These are phyloP conservation scores for Eucera pruinosa DNA, from an alignment of 2,888 invertebrate species.

Conservation along the genomic window DNA sequence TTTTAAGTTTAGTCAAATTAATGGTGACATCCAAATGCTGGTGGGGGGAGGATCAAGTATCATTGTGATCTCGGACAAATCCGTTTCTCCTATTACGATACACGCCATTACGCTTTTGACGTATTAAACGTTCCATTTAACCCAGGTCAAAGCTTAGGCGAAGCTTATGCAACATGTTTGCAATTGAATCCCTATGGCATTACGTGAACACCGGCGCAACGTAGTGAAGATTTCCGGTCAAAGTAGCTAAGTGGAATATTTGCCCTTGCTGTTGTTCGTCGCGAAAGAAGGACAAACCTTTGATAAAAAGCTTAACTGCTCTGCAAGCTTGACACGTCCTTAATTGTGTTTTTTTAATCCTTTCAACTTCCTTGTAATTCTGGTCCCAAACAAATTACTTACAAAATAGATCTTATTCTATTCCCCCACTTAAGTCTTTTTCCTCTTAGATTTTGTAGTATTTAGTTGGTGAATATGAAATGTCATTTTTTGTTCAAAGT, in stretches of 20 bases:
- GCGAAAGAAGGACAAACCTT: neutral
- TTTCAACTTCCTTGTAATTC: no score
- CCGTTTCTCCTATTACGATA: conserved; percentile 79
- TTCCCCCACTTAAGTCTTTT: no score
- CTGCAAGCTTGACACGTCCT: neutral
- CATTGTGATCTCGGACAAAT: conserved; percentile 76
- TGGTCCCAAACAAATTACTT: no score
- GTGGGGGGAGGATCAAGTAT: conserved; percentile 80
- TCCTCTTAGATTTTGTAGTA: no score
- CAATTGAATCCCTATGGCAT: conserved; percentile 61
- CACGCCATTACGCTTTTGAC: conserved; percentile 76
- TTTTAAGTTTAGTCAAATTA: no score
- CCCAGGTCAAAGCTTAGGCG: conserved; percentile 62
- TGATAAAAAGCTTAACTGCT: neutral
- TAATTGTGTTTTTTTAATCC: conserved; percentile 9
- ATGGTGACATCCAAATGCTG: neutral
- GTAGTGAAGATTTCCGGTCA: conserved; percentile 40
- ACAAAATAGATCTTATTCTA: no score
- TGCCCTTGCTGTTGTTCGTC: conserved; percentile 2
- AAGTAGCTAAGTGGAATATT: conserved; percentile 6
- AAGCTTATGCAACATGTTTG: conserved; percentile 69
- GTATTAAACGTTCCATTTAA: conserved; percentile 78
- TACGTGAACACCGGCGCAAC: conserved; percentile 45
- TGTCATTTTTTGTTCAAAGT: no score
- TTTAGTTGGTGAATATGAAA: no score